Percentiles rank a stretch among this genome's conserved stretches.
phyloP scores from a whole-genome alignment of 2,113 vertebrate species.

The Delphinus delphis region DNA sequence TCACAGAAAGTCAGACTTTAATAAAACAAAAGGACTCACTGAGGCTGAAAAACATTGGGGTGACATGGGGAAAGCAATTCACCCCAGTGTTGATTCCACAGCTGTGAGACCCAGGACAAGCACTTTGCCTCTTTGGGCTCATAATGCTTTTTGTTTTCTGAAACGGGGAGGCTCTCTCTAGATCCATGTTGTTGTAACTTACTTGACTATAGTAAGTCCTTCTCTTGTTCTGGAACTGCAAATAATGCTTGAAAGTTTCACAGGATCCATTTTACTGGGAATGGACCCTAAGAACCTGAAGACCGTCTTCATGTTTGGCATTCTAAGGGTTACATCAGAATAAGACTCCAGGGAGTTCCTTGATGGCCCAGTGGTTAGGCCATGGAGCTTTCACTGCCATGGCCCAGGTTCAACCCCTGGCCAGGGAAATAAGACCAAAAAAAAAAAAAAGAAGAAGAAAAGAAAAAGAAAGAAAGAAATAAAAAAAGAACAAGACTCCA shows the following conservation, averaged over 20 bases:
- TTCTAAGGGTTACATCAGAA: no score
- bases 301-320: neutral
- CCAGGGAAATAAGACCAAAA: no score
- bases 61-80: rapidly evolving
- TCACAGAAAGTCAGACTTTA: neutral
- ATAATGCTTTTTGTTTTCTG: neutral
- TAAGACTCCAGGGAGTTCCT: no score
- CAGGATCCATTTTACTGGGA: neutral
- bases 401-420: no score
- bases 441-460: no score
- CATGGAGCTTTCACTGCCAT: no score
- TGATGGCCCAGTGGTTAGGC: no score
- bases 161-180: neutral
- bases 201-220: neutral
- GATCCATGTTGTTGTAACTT: neutral
- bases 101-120: rapidly evolving
- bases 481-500: no score
- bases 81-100: neutral
- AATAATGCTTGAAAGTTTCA: neutral
- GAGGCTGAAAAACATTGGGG: neutral
- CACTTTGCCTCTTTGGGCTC: rapidly evolving
- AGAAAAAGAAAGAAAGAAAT: no score
- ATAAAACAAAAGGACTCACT: neutral
- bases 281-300: neutral
- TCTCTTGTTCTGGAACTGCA: neutral